Base-by-base conservation (phyloP, 2,797 vertebrate species). In the Sebastes flavidus region DNA sequence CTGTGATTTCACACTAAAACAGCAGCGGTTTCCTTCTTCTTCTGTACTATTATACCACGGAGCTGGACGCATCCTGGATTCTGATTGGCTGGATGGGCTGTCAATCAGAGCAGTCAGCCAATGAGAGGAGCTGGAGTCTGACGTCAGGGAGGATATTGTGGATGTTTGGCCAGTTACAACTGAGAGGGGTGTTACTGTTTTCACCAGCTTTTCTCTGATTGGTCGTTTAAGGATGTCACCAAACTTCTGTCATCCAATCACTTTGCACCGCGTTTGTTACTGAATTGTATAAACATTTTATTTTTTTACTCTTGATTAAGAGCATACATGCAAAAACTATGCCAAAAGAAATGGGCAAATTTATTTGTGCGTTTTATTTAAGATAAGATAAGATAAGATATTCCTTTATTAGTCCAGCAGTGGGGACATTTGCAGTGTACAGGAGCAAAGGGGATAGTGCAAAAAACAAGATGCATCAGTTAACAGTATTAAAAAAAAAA, bases 261-360 rank as follows among this genome's bases (percentile, higher is more conserved):
- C 13, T 30, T 27, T 22, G 38, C 55, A 94, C 94, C 93, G 94
- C 93, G 92, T 94, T 94, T 89, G 86, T 78, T 78, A 32, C 25
- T 56, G 3, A 66, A 30, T 4, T 18, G 7, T 32, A 55, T 81
- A 86, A 87, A 81, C 56, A 70, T 36, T 42, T 52, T 2, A 13
- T 42, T 42, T 13, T 13, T 46, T 49, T 66, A 36, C 9, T 20
- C 72, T 49, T 69, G 11, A 63, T 49, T 8, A 75, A 56, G 22
- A 27, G 30, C 2, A 32, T 5, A 38, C 36, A 8, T 4, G 36
- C 36, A 38, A 38, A 38, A 38, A 38, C 36, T 38, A 13, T 13
- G 5, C 12, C 4, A 5, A 58, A 20, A 0, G 38, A 60, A 30
- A 2, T 8, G 2, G 2, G 16, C 8, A 20, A 13, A 30, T 30